Percentiles rank a stretch among this genome's conserved stretches.
Evolutionary conservation across 1,140 invertebrate genomes (phyloP).

Genomic region (Drosophila takahashii): DNA sequence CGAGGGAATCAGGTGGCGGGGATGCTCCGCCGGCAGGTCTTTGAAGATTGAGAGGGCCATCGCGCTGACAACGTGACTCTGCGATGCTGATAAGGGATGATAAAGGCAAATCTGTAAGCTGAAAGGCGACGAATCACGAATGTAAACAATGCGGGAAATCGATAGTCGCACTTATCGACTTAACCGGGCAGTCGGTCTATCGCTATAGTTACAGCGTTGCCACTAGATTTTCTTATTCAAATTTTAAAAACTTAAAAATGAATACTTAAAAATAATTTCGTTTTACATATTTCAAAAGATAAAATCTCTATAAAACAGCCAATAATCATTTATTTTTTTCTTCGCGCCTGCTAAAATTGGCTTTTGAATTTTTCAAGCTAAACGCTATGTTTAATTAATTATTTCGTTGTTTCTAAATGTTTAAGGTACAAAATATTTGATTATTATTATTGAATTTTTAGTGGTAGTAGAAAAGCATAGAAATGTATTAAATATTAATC

Average conservation of each 20-base stretch:
- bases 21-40: slow-evolving; percentile 87
- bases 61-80: slow-evolving; percentile 4
- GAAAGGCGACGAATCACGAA: slow-evolving; percentile 18
- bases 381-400: too few relatives aligned
- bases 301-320: too few relatives aligned
- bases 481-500: too few relatives aligned
- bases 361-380: too few relatives aligned
- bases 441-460: too few relatives aligned
- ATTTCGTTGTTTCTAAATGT: too few relatives aligned
- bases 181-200: neutral
- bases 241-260: neutral
- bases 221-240: neutral
- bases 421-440: too few relatives aligned
- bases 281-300: too few relatives aligned
- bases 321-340: too few relatives aligned
- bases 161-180: slow-evolving; percentile 16
- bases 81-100: slow-evolving; percentile 23
- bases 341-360: too few relatives aligned
- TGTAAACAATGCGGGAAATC: slow-evolving; percentile 55
- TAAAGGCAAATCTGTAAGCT: slow-evolving; percentile 9
- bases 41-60: slow-evolving; percentile 71
- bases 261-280: too few relatives aligned
- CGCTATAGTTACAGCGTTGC: slow-evolving; percentile 4
- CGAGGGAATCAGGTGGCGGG: slow-evolving; percentile 94
- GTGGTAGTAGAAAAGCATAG: too few relatives aligned